Evolutionary conservation across 2,113 vertebrate species (phyloP).

Genomic region (Callipepla squamata): DNA sequence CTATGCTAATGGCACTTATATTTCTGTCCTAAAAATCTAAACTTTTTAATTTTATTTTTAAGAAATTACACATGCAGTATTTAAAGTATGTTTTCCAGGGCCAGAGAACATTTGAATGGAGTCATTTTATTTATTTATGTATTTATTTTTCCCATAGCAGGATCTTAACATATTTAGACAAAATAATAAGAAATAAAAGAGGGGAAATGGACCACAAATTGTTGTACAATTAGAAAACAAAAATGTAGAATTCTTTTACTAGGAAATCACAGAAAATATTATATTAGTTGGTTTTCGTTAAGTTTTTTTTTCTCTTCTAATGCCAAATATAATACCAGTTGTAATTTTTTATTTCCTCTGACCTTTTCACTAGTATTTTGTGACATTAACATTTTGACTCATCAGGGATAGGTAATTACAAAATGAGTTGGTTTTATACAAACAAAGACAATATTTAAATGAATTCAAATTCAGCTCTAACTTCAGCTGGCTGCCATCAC

Average conservation of each 20-base stretch:
- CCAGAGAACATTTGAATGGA: background rate
- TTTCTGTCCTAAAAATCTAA: background rate
- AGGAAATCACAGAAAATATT: background rate
- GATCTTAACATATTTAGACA: background rate
- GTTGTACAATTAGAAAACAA: background rate
- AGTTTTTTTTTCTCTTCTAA: background rate
- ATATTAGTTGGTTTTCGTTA: background rate
- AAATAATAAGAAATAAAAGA: background rate
- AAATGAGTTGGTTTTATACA: background rate
- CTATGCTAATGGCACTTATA: background rate
- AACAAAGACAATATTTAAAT: background rate
- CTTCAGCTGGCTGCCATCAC: background rate
- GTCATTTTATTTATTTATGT: background rate
- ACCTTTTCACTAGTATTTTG: conserved; percentile 44
- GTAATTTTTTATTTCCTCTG: conserved; percentile 26
- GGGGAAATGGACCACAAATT: accelerated
- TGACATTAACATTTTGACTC: conserved; percentile 40
- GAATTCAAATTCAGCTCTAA: background rate
- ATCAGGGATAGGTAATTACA: background rate
- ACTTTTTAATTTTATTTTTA: too few relatives aligned
- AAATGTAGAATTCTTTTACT: background rate
- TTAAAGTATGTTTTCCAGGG: background rate
- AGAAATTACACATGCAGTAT: accelerated
- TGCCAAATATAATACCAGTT: background rate
- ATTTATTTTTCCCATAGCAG: background rate